These are phyloP conservation scores for Agriopis marginaria DNA, from an alignment of 2,888 invertebrate species.

Conservation along the genomic window DNA sequence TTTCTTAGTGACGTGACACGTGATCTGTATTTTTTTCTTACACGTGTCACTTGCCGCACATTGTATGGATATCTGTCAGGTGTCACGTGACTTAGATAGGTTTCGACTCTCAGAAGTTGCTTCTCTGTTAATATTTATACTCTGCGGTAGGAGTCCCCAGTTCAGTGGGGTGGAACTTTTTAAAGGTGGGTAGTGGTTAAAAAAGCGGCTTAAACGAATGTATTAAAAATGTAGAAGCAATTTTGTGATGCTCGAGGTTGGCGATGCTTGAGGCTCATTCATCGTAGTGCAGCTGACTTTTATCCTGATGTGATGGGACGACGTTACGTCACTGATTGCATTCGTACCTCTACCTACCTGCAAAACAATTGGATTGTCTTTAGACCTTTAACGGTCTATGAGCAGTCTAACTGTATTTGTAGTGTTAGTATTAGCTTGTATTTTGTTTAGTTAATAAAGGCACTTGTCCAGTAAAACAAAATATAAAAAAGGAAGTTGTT, in stretches of 20 bases:
- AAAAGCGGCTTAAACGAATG: conserved; percentile 81
- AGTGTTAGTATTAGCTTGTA: too few species aligned
- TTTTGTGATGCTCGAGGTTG: conserved; percentile 62
- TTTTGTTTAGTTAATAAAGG: too few species aligned
- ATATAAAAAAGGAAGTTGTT: too few species aligned
- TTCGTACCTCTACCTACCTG: not conserved
- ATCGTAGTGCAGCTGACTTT: conserved; percentile 40
- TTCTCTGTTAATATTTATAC: conserved; percentile 1
- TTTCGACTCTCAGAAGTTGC: not conserved
- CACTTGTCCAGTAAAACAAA: too few species aligned
- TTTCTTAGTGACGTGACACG: too few species aligned
- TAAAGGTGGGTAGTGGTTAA: conserved; percentile 72
- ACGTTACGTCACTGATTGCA: not conserved
- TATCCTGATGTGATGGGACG: conserved; percentile 24
- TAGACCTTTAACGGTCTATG: too few species aligned
- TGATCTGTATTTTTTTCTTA: too few species aligned
- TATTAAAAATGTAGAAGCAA: conserved; percentile 82
- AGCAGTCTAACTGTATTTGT: too few species aligned
- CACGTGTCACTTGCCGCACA: too few species aligned
- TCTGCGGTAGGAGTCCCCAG: conserved; percentile 23
- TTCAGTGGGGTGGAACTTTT: conserved; percentile 57
- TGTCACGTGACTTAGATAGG: not conserved
- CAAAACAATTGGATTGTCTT: too few species aligned
- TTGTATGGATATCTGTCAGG: too few species aligned
- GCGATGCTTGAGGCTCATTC: conserved; percentile 62